Evolutionary conservation across 2,888 invertebrate genomes (phyloP), one percentile per base, ranked within the genome.

Genomic region (Reticulitermes lucifugus): DNA sequence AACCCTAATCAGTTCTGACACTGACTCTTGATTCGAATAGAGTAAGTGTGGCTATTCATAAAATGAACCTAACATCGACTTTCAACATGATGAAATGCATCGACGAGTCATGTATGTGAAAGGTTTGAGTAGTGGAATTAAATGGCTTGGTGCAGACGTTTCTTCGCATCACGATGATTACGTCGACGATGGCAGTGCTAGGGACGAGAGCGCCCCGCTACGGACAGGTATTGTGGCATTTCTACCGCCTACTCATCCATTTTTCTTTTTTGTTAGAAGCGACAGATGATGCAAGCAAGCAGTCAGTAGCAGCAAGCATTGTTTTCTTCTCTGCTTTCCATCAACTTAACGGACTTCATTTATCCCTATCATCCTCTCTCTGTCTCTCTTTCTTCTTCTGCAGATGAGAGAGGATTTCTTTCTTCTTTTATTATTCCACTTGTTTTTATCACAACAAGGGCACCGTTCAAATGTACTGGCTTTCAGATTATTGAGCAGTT

Each of bases 271-370:
- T 41, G 22, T 41, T 22, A 41, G 22, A 21, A 29, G 29, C 35
- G 25, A 70, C 25, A 70, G 70, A 70, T 25, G 70, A 70, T 55
- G 55, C 55, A 55, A 25, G 12, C n/a, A n/a, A 70, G 70, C 70
- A 70, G 70, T 25, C 25, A 70, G n/a, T 29, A 73, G 29, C 75
- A 35, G 35, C 7, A 41, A 22, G 25, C 51, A 79, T 79, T 79
- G 79, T 79, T 79, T 79, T 55, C 79, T 55, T 79, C 25, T 25
- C 79, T 51, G 12, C 25, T n/a, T 79, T 79, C 79, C 79, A 79
- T 79, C 79, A 79, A 79, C 79, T 79, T 55, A 79, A 79, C 79
- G 79, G 46, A 55, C 79, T 79, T 79, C 79, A 79, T 79, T 79
- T 55, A 55, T 79, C 79, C 55, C 55, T 46, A 55, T 79, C 79